Evolutionary conservation across 2,888 invertebrate genomes (phyloP).

Genomic region (Meteorus cinctellus): DNA sequence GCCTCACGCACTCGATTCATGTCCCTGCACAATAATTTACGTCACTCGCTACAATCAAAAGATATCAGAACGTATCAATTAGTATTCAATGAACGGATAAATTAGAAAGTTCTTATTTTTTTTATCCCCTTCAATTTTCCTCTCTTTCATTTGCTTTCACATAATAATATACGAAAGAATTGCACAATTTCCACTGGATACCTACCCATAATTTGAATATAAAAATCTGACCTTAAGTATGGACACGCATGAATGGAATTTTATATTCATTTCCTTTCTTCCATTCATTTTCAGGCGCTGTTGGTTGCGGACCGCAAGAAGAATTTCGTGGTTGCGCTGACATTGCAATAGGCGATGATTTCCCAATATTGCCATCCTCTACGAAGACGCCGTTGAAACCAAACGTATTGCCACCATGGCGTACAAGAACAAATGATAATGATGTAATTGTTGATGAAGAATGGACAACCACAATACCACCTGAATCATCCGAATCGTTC

Average conservation of each 20-base stretch:
- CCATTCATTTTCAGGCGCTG: constrained; percentile 76
- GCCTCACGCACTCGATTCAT: background rate
- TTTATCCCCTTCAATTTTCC: background rate
- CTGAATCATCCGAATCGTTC: constrained; percentile 73
- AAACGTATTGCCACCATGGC: constrained; percentile 72
- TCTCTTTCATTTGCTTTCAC: background rate
- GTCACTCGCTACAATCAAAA: background rate
- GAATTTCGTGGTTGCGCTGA: constrained; percentile 91
- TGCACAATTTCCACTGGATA: background rate
- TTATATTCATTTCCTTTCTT: background rate
- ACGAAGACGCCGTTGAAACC: constrained; percentile 74
- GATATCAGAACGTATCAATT: constrained; percentile 9
- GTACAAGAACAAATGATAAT: constrained; percentile 69
- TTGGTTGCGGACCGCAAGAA: constrained; percentile 92
- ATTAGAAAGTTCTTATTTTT: constrained; percentile 26
- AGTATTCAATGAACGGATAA: constrained; percentile 25
- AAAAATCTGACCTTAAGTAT: constrained; percentile 23
- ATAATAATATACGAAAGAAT: constrained; percentile 24
- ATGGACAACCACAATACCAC: constrained; percentile 71
- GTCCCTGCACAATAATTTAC: background rate
- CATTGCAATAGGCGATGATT: constrained; percentile 80
- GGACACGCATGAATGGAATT: background rate
- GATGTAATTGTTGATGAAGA: constrained; percentile 57
- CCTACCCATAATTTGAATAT: background rate
- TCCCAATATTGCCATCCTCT: constrained; percentile 74